Base-by-base conservation (phyloP, 2,888 invertebrate genomes). In the Drosophila limbata region DNA sequence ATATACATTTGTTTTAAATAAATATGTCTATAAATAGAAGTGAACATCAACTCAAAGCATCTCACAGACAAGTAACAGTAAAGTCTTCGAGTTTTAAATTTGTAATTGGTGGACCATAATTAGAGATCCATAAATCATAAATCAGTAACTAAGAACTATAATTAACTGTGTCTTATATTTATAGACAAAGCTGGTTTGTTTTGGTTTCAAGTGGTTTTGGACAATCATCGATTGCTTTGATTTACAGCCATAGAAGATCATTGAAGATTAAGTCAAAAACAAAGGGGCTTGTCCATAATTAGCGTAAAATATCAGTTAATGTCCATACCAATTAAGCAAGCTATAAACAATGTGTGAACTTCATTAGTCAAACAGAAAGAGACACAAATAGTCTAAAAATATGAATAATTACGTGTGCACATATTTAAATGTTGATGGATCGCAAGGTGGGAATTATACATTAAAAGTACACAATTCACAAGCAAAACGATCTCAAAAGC, bases 391-490 rank as follows among this genome's bases (percentile, higher is more conserved):
- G 42, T 17, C n/a, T 8, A 55, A 50, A 21, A 61, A 50, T 31
- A 33, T 48, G 56, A 45, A 52, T 44, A 48, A 19, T 42, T 39
- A 48, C 44, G 50, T 21, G 31, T 37, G 52, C 21, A 28, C 13
- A 44, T 21, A 60, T 65, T 47, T 19, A n/a, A 53, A 52, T 61
- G 33, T 13, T 73, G 53, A 64, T 77, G 45, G 53, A 64, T 72
- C 2, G 52, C 44, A 5, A 53, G 57, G 69, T 70, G 73, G 63
- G 48, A 80, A 69, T 68, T 62, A 25, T 50, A 45, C 64, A 69
- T 77, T 71, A 68, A 80, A 70, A 57, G 42, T 59, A 39, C 70
- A 71, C 78, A 73, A 78, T 47, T 79, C 82, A 78, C 25, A 25
- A 37, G 21, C 59, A 39, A 59, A 21, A 25, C 42, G 51, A 37